Conservation (phyloP, 2,888 invertebrate genomes). For the Meiosimyza platycephala region DNA sequence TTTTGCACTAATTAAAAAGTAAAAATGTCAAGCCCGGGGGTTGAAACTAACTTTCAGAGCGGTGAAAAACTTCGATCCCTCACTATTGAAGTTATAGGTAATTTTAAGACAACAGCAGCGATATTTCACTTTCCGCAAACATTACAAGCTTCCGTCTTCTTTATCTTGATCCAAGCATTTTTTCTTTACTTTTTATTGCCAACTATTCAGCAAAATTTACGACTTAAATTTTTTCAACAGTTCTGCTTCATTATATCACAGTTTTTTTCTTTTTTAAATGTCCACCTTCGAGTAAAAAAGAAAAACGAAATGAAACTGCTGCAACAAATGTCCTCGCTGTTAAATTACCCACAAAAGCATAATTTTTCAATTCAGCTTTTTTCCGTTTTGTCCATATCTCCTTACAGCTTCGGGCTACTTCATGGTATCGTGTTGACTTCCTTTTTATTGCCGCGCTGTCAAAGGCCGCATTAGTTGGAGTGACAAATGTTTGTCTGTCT, state of each 20-base stretch:
- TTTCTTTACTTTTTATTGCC: not conserved
- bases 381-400: not conserved
- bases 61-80: too few species aligned
- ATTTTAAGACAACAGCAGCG: too few species aligned
- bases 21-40: too few species aligned
- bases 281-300: not conserved
- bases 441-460: constrained; percentile 3
- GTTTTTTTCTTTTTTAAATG: not conserved
- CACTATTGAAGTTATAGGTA: too few species aligned
- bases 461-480: constrained; percentile 7
- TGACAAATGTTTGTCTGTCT: constrained; percentile 20
- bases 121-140: too few species aligned
- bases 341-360: constrained; percentile 38
- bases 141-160: not conserved
- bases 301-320: not conserved
- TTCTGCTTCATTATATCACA: constrained; percentile 7
- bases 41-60: too few species aligned
- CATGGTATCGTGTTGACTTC: not conserved
- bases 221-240: constrained; percentile 17
- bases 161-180: not conserved
- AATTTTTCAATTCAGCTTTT: constrained; percentile 37
- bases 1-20: too few species aligned
- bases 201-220: constrained; percentile 23
- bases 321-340: constrained; percentile 32
- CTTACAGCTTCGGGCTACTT: not conserved